Evolutionary conservation across 2,888 invertebrate species (phyloP).

Genomic region (Tineola bisselliella): DNA sequence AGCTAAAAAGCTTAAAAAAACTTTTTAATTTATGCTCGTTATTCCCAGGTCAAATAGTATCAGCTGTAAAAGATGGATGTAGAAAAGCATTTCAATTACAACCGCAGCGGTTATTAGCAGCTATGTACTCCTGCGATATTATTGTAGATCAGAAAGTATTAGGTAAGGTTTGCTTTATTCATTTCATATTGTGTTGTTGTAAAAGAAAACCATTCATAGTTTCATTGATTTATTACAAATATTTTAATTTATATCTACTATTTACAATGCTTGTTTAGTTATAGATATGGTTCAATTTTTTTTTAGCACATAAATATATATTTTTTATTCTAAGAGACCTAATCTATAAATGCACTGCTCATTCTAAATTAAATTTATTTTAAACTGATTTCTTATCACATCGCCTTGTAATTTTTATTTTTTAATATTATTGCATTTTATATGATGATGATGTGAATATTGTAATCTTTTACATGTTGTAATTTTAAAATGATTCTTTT

Average conservation of each 20-base stretch:
- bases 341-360: conserved; percentile 50
- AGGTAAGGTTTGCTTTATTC: conserved; percentile 67
- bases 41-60: conserved; percentile 84
- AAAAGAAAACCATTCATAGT: conserved; percentile 14
- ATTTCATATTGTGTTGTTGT: background rate
- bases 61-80: conserved; percentile 89
- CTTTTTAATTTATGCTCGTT: conserved; percentile 11
- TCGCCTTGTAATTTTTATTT: conserved; percentile 21
- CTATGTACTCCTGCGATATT: conserved; percentile 89
- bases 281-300: conserved; percentile 44
- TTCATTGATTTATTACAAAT: conserved; percentile 55
- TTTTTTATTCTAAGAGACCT: conserved; percentile 19
- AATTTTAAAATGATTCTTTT: background rate
- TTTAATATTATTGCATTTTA: background rate
- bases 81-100: conserved; percentile 88
- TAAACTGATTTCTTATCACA: conserved; percentile 45
- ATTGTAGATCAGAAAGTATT: conserved; percentile 87
- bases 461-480: background rate
- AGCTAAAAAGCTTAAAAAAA: too few relatives aligned
- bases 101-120: conserved; percentile 91
- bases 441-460: background rate
- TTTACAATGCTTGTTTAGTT: conserved; percentile 49
- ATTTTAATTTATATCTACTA: conserved; percentile 57
- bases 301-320: background rate
- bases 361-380: conserved; percentile 27